These are phyloP conservation scores for Rhadinocentrus ornatus DNA, from an alignment of 2,797 vertebrate species.

Conservation along the genomic window DNA sequence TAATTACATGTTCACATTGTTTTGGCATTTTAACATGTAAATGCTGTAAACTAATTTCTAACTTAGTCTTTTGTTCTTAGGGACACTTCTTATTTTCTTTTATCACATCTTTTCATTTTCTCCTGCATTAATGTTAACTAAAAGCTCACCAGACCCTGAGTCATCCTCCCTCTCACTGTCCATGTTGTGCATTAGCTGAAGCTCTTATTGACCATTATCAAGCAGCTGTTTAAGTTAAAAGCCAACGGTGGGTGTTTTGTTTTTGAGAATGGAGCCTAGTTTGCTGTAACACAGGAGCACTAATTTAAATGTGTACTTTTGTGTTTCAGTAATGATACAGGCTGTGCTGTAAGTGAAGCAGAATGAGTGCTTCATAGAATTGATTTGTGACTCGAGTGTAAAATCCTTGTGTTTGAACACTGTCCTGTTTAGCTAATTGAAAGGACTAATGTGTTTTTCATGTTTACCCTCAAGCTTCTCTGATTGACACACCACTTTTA, in stretches of 20 bases:
- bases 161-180: constrained; percentile 4
- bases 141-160: constrained; percentile 15
- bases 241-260: constrained; percentile 28
- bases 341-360: constrained; percentile 39
- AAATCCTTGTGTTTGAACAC: constrained; percentile 32
- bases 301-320: constrained; percentile 63
- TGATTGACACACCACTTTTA: neutral
- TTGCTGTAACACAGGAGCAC: constrained; percentile 56
- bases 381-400: constrained; percentile 37
- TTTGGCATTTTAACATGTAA: too few relatives aligned
- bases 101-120: neutral
- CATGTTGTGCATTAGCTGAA: constrained; percentile 10
- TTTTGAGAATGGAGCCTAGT: constrained; percentile 45
- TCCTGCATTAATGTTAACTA: constrained; percentile 5
- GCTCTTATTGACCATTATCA: constrained; percentile 44
- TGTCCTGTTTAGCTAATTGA: constrained; percentile 48
- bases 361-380: constrained; percentile 37
- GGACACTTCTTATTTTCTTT: neutral
- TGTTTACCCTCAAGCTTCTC: constrained; percentile 23
- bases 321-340: constrained; percentile 53
- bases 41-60: neutral
- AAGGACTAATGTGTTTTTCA: constrained; percentile 47
- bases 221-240: constrained; percentile 45
- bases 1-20: too few relatives aligned
- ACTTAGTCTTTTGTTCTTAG: neutral